Evolutionary conservation across 2,888 invertebrate genomes (phyloP).

Genomic region (Dicranocentrus wangi): DNA sequence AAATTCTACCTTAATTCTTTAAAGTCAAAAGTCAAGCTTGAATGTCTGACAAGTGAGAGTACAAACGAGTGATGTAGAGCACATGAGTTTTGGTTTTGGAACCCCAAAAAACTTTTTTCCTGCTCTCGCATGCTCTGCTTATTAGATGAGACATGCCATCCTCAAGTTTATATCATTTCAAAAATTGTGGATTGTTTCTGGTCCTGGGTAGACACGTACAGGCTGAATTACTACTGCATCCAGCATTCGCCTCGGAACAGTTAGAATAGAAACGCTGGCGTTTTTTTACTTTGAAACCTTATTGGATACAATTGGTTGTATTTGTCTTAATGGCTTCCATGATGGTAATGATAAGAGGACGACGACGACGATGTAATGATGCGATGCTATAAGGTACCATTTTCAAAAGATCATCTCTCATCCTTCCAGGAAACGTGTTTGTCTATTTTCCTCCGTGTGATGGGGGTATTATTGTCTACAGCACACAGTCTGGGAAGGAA

Average conservation of each 20-base stretch:
- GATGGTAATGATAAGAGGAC: conserved; percentile 61
- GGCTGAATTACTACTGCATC: neutral
- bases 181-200: conserved; percentile 4
- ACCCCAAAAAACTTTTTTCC: conserved; percentile 43
- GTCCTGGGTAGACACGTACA: neutral
- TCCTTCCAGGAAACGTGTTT: neutral
- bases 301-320: conserved; percentile 45
- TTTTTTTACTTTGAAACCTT: conserved; percentile 21
- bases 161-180: neutral
- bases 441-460: neutral
- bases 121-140: neutral
- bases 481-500: too few relatives aligned
- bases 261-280: too few relatives aligned
- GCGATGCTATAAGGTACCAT: conserved; percentile 58
- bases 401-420: conserved; percentile 29
- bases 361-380: conserved; percentile 63
- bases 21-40: conserved; percentile 63
- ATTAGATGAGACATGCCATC: conserved; percentile 15
- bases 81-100: conserved; percentile 23
- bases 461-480: too few relatives aligned
- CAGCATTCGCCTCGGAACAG: neutral
- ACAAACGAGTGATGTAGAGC: conserved; percentile 38
- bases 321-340: conserved; percentile 63
- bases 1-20: conserved; percentile 55
- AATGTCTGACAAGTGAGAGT: conserved; percentile 53